Percentiles rank a stretch among this genome's conserved stretches.
phyloP scores from a whole-genome alignment of 2,113 vertebrate species.

The Camelus bactrianus region DNA sequence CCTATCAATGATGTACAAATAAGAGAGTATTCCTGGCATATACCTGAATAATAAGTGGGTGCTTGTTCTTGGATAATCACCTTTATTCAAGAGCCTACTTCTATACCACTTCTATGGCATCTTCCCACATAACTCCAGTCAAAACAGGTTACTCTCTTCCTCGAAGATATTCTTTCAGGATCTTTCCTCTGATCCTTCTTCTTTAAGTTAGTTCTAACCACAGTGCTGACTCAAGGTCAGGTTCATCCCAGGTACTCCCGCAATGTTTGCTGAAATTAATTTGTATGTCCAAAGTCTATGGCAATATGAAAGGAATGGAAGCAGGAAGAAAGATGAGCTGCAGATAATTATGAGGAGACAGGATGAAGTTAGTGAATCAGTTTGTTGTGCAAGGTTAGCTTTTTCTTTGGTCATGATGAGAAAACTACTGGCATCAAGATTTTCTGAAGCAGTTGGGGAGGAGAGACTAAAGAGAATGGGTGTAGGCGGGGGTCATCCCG shows the following conservation, averaged over 20 bases:
- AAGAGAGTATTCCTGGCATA: background rate
- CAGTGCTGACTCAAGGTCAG: background rate
- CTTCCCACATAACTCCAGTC: background rate
- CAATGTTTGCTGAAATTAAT: background rate
- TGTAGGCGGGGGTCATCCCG: background rate
- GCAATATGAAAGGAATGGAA: background rate
- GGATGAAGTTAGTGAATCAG: background rate
- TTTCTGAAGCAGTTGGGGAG: background rate
- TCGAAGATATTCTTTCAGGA: background rate
- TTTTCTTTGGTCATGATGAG: background rate
- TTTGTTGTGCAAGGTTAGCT: background rate
- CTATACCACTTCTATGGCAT: accelerated
- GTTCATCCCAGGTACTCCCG: background rate
- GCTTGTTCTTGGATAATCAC: background rate
- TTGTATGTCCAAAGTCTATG: background rate
- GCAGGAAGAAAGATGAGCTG: background rate
- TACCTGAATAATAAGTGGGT: background rate
- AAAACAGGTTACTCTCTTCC: background rate
- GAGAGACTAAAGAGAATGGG: background rate
- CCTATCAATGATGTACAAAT: background rate
- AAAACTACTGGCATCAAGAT: background rate
- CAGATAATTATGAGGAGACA: background rate
- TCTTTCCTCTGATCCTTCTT: background rate
- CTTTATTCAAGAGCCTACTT: background rate
- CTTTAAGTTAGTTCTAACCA: background rate